Evolutionary conservation across 2,113 vertebrate species (phyloP).

Genomic region (Lampris incognitus): DNA sequence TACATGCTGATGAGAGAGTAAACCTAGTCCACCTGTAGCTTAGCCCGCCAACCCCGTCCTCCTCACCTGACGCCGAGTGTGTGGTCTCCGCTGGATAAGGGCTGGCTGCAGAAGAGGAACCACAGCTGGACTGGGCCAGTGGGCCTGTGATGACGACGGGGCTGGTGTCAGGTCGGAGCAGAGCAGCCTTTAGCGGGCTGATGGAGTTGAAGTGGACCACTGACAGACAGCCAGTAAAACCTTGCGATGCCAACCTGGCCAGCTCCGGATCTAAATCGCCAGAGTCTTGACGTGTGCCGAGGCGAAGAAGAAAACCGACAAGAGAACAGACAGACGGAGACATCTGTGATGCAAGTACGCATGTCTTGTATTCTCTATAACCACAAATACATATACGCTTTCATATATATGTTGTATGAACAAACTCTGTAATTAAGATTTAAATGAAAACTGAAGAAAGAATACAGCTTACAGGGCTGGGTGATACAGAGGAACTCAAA

Average conservation of each 20-base stretch:
- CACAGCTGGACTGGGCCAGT: constrained; percentile 88
- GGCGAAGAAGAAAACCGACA: constrained; percentile 5
- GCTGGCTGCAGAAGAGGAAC: constrained; percentile 79
- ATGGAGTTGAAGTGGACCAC: constrained; percentile 91
- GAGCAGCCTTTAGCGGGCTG: constrained; percentile 90
- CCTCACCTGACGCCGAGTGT: constrained; percentile 90
- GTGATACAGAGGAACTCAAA: no score
- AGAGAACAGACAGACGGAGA: neutral
- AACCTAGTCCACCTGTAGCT: no score
- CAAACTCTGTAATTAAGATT: no score
- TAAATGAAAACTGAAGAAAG: no score
- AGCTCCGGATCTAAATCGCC: constrained; percentile 85
- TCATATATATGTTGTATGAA: no score
- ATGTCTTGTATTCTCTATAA: no score
- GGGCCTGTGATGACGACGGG: constrained; percentile 85
- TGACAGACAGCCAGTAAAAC: constrained; percentile 94
- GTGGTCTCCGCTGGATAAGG: constrained; percentile 88
- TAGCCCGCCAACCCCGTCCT: neutral
- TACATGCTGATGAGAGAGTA: no score
- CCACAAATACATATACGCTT: no score
- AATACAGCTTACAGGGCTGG: no score
- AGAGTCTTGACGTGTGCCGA: constrained; percentile 58
- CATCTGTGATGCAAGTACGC: no score
- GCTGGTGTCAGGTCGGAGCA: constrained; percentile 81
- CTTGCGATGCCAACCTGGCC: constrained; percentile 81